Conservation (phyloP, 2,113 vertebrate genomes). For the Hippoglossus stenolepis region DNA sequence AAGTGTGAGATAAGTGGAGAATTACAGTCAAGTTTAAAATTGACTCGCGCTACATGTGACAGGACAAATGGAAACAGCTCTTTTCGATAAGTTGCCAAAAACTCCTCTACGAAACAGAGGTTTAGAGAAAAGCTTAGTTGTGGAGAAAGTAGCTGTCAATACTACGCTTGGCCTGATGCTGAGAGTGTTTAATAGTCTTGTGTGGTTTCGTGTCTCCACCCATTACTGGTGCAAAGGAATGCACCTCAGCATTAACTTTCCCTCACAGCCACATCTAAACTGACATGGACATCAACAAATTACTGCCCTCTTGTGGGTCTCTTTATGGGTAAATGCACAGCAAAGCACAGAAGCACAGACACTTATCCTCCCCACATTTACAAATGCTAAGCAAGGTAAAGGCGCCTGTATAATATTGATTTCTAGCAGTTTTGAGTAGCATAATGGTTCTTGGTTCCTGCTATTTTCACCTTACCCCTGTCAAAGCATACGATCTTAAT, state of each 20-base stretch:
- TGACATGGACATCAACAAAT: constrained; percentile 47
- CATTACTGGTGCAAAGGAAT: constrained; percentile 24
- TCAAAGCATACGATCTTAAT: constrained; percentile 7
- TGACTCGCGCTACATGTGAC: neutral
- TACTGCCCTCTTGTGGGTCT: constrained; percentile 70
- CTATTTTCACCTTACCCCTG: neutral
- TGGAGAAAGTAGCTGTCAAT: constrained; percentile 2
- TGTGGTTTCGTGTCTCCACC: constrained; percentile 20
- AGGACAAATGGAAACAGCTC: neutral
- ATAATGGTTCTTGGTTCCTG: neutral
- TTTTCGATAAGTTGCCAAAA: neutral
- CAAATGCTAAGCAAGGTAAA: neutral
- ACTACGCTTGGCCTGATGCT: constrained; percentile 16
- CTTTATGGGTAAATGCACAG: constrained; percentile 24
- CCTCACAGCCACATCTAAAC: constrained; percentile 31
- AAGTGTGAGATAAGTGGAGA: neutral
- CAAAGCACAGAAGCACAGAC: neutral
- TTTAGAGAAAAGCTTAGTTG: constrained; percentile 3
- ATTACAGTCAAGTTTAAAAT: constrained; percentile 1
- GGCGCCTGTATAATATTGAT: neutral
- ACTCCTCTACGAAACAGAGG: neutral
- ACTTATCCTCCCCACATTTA: constrained; percentile 1
- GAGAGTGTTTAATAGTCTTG: constrained; percentile 10
- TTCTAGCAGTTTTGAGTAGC: constrained; percentile 7
- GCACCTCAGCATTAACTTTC: constrained; percentile 18